Base-by-base conservation (phyloP, 2,113 vertebrate species). In the Saimiri boliviensis region DNA sequence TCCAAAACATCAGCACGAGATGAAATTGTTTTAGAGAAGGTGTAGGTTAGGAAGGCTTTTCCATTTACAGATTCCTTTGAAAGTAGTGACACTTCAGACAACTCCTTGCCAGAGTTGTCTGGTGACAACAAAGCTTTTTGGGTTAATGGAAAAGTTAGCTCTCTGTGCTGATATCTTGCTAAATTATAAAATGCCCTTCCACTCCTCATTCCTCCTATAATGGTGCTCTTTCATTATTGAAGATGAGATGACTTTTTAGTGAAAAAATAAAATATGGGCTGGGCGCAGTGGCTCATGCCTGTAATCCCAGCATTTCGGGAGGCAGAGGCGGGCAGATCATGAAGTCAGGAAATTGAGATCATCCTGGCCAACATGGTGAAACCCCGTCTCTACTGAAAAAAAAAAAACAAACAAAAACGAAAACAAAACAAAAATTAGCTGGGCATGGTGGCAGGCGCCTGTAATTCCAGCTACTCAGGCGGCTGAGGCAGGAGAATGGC, bases 131-230 rank as follows among this genome's bases (percentile, higher is more conserved):
- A 88, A 77, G 52, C 83, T 93, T 91, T 83, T 83, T 27, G 17
- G 58, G 52, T 94, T 89, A 81, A 84, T 89, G 92, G 74, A 56
- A 85, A 91, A 91, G 23, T 73, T 52, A 56, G 40, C 54, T 66
- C 10, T 84, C 83, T 79, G 27, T 84, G 40, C 49, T 85, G 77
- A 30, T 95, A 85, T 13, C 42, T 91, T 88, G 73, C 90, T 90
- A 96, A 91, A 70, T 91, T 80, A 80, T 80, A 93, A 95, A 91
- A 52, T 80, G 71, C 9, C 54, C 47, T 80, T 63, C n/a, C 11
- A 70, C 40, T 91, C n/a, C 60, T 93, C 63, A 37, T 88, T 84
- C 76, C 49, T 84, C 25, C 58, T 94, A 19, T 68, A 80, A 70
- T 56, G 35, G 56, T 89, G 14, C 40, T 74, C 37, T 91, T 94